Base-by-base conservation (phyloP, 2,888 invertebrate species). In the Thelaira solivaga region DNA sequence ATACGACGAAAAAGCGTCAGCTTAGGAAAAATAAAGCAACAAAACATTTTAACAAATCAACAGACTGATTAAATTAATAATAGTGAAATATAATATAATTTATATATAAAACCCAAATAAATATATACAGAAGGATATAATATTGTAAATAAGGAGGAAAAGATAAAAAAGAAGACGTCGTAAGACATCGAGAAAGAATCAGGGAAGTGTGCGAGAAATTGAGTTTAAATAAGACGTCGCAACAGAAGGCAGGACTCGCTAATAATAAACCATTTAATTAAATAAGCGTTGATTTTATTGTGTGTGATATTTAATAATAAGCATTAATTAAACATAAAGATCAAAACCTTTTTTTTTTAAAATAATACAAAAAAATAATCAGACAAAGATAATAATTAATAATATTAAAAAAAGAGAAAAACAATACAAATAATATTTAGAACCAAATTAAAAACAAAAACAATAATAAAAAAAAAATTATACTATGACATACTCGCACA, bases 401-500 rank as follows among this genome's bases (percentile, higher is more conserved):
- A 36, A 74, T 34, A 53, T 26, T 64, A 39, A 39, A 16, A 69
- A 76, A 72, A 76, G 16, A 79, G 49, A 80, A 43, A 64, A 74
- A 45, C 11, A 80, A 31, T 26, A 49, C 45, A 55, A 29, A 43
- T 74, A 53, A 61, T 39, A 20, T 74, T 47, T 61, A 68, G 53
- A 75, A 74, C 53, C 49, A 57, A 69, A 62, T 51, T 36, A 20
- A 61, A 73, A 59, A 69, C n/a, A n/a, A n/a, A n/a, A n/a, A n/a
- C n/a, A n/a, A n/a, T n/a, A n/a, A n/a, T n/a, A 69, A 26, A 72
- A 75, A 39, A 71, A 77, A 47, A 65, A 64, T 73, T 72, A 82
- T 83, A 88, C 85, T 85, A 88, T 88, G 88, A 88, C 88, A 85
- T 88, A 88, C 87, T 88, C 88, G 88, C 88, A 88, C 88, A 88